Conservation (phyloP, 2,888 invertebrate genomes). For the Drosophila formosana region DNA sequence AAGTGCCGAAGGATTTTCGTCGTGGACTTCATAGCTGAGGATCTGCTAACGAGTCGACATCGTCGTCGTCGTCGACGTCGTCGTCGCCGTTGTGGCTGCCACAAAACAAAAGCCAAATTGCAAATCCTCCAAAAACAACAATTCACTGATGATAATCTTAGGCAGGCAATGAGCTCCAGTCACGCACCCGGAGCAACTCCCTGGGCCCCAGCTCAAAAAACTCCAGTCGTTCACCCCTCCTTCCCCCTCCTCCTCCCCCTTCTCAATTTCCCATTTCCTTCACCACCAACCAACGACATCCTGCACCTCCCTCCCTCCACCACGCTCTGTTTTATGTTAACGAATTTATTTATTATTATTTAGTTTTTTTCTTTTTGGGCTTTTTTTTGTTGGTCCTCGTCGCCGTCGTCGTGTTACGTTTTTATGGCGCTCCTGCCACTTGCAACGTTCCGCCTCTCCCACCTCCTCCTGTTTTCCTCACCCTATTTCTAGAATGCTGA, state of each 20-base stretch:
- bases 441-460: conserved; percentile 6
- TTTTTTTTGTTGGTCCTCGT: conserved; percentile 1
- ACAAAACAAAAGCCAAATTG: conserved; percentile 57
- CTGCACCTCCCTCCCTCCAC: not conserved
- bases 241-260: not conserved
- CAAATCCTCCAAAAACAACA: conserved; percentile 62
- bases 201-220: not conserved
- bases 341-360: conserved; percentile 80
- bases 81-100: conserved; percentile 19
- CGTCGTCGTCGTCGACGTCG: conserved; percentile 13
- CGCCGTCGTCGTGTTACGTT: conserved; percentile 45
- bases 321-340: conserved; percentile 76
- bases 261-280: not conserved
- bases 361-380: conserved; percentile 39
- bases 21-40: conserved; percentile 31
- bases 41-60: conserved; percentile 53
- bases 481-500: conserved; percentile 33
- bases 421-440: conserved; percentile 41
- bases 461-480: not conserved
- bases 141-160: conserved; percentile 74
- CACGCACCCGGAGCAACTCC: conserved; percentile 55
- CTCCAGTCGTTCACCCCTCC: not conserved
- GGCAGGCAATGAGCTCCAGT: conserved; percentile 70
- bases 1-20: conserved; percentile 33
- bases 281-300: not conserved